Evolutionary conservation across 2,113 vertebrate species (phyloP), one percentile per base, ranked within the genome.

Genomic region (Apodemus sylvaticus): DNA sequence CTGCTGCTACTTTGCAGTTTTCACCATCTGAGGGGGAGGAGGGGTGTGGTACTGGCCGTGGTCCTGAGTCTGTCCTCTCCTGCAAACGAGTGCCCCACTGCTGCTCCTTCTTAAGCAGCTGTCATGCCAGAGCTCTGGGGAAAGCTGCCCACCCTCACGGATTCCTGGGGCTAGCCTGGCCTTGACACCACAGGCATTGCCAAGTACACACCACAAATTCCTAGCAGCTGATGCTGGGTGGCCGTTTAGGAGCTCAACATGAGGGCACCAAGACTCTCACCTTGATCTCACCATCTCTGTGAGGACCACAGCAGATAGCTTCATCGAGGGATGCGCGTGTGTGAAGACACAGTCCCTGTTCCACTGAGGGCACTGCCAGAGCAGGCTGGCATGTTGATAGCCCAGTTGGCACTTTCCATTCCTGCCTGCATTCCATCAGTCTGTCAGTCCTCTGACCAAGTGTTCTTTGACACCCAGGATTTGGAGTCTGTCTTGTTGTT

Each of bases 101-200:
- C 98, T 99, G 76, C 97, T 99, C 29, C 98, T 99, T 36, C 98
- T 98, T 12, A 99, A 99, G 97, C 99, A 92, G 94, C 89, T 1
- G 98, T 98, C 36, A 90, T 98, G 90, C 98, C 97, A 0, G 97
- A 98, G 53, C 98, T 99, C 24, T 99, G 99, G 98, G 78, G 96
- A 89, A 97, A 86, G 73, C 98, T 99, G 51, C 94, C 99, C 90
- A 97, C 93, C 34, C 97, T 99, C 93, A 96, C 99, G 73, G 99
- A 99, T 98, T 98, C 98, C 0, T 99, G 99, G 99, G 99, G 99
- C 93, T 97, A 96, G 39, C 98, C 98, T 0, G n/a, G 74, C 96
- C 99, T 99, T 96, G 98, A 97, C 24, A 89, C 98, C 87, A 96
- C 96, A n/a, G 92, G 82, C 0, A 26, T 98, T 0, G 39, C 93